Percentiles rank a stretch among this genome's conserved stretches.
Evolutionary conservation across 2,888 invertebrate species (phyloP).

Genomic region (Amphipoea oculea): DNA sequence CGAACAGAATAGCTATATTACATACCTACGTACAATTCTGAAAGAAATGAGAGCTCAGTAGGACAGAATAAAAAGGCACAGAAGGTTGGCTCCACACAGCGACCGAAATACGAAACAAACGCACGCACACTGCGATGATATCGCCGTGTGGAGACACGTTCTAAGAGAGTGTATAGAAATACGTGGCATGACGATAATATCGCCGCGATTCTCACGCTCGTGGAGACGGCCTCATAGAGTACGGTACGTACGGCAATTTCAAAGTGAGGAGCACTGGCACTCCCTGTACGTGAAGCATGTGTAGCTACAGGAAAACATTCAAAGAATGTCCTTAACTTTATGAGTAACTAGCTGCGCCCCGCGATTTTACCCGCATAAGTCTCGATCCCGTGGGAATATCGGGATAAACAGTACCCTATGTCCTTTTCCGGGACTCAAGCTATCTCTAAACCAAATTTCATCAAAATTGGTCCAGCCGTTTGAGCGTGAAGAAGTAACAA

Average conservation of each 20-base stretch:
- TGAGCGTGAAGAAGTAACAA: too few relatives aligned
- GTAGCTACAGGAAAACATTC: background rate
- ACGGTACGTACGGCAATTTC: background rate
- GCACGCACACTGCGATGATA: background rate
- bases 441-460: too few relatives aligned
- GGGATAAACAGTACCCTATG: too few relatives aligned
- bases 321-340: background rate
- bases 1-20: background rate
- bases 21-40: background rate
- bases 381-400: too few relatives aligned
- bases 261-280: background rate
- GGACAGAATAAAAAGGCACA: background rate
- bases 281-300: background rate
- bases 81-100: background rate
- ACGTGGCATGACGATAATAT: too few relatives aligned
- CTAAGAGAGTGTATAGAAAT: too few relatives aligned
- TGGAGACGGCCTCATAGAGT: background rate
- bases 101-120: background rate
- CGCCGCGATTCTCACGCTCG: too few relatives aligned
- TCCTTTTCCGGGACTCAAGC: too few relatives aligned
- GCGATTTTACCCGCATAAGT: too few relatives aligned
- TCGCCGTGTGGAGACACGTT: too few relatives aligned
- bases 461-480: too few relatives aligned
- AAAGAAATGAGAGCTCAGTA: constrained; percentile 37
- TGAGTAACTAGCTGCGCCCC: background rate